Evolutionary conservation across 2,113 vertebrate species (phyloP), one percentile per base, ranked within the genome.

Genomic region (Brienomyrus longianalis): DNA sequence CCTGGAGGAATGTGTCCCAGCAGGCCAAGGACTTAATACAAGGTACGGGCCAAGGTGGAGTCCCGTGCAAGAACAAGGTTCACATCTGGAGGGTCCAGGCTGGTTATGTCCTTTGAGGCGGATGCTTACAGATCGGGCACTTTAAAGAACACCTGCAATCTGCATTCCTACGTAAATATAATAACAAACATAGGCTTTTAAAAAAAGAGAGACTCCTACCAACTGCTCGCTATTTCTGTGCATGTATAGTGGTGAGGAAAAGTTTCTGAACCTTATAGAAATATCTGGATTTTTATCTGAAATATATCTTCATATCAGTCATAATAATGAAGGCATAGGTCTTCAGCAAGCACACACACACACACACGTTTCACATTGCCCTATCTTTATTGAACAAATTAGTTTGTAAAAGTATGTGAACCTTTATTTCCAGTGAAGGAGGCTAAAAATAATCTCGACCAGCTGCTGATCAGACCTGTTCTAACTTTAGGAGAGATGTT

Each of bases 1-100:
- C 98, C 92, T 99, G 98, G 98, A 98, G 96, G 90, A 98, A 97
- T 77, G 98, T 99, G 52, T 99, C 98, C 89, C 96, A 97, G 92
- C 98, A 99, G 93, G 98, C 98, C 91, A 99, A 99, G 94, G 98
- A 99, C 90, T 95, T 99, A 89, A 99, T 99, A 93, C 98, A 97
- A 97, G 98, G 98, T 98, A 92, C 91, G 5, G 50, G 31, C 47
- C 43, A 43, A 11, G n/a, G 0, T n/a, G 21, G 35, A 83, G 35
- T 83, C 31, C 39, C 15, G 8, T 39, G 77, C 5, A 35, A 84
- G 80, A 23, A 23, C 17, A 19, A n/a, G 19, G 7, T 48, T 84
- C 80, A 83, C 39, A 9, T 45, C 43, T 83, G 21, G 7, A 47
- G 21, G 43, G 43, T 43, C 80, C 43, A 21, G 9, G 35, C 45